These are phyloP conservation scores for Spongilla lacustris DNA, from an alignment of 37 sponge, comb jelly and placozoan species.

Conservation along the genomic window DNA sequence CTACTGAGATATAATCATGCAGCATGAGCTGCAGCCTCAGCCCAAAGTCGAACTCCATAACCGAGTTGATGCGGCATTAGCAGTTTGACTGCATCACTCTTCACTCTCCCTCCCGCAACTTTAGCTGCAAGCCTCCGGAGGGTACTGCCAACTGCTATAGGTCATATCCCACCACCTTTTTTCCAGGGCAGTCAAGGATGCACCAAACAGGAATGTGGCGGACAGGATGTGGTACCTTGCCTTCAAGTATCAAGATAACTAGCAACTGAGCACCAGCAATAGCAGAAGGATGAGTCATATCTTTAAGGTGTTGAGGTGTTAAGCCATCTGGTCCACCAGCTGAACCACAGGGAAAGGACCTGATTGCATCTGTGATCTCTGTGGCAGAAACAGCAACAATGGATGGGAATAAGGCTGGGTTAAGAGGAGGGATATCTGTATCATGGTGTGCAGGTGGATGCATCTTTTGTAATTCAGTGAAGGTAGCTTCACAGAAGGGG, in stretches of 20 bases:
- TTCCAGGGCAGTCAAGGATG: slow-evolving; percentile 38
- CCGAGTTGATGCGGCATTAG: slow-evolving; percentile 14
- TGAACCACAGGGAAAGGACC: slow-evolving; percentile 34
- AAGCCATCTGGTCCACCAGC: slow-evolving; percentile 55
- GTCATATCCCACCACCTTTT: slow-evolving; percentile 33
- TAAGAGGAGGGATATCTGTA: not conserved
- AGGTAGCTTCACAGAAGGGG: not conserved
- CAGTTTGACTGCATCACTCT: too few relatives aligned
- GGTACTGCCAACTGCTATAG: too few relatives aligned
- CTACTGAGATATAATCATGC: slow-evolving; percentile 8
- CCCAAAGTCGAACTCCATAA: slow-evolving; percentile 6
- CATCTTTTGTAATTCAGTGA: slow-evolving; percentile 3
- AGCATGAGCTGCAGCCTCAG: slow-evolving; percentile 28
- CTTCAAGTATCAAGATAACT: slow-evolving; percentile 15
- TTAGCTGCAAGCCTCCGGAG: too few relatives aligned
- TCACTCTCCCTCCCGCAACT: too few relatives aligned
- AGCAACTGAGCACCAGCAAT: slow-evolving; percentile 20
- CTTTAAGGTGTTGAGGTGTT: slow-evolving; percentile 49
- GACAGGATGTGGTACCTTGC: slow-evolving; percentile 16
- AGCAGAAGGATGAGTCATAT: slow-evolving; percentile 4
- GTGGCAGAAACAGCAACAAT: not conserved
- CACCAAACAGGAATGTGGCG: slow-evolving; percentile 56
- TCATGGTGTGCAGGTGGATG: not conserved
- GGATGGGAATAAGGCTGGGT: not conserved
- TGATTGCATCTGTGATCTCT: slow-evolving; percentile 10